phyloP scores from a whole-genome alignment of 2,888 invertebrate species.

The Crematogaster levior region DNA sequence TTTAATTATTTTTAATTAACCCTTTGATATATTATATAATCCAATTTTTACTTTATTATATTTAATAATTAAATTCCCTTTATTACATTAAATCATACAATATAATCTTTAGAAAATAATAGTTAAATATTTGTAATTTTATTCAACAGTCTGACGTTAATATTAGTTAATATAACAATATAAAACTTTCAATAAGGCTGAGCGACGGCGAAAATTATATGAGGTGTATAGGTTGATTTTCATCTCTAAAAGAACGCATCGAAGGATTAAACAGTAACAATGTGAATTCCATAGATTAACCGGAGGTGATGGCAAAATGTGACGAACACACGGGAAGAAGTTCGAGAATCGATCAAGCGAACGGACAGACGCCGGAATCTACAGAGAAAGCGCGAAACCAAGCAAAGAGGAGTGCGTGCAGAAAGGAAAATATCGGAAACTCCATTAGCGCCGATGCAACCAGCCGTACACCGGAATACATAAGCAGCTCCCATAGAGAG shows the following conservation, averaged over 20 bases:
- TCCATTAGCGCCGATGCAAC: conserved; percentile 78
- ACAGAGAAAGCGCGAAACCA: conserved; percentile 51
- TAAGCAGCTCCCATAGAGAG: conserved; percentile 77
- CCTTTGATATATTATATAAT: neutral
- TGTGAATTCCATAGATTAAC: conserved; percentile 26
- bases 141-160: neutral
- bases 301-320: conserved; percentile 10
- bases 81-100: too few species aligned
- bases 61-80: too few species aligned
- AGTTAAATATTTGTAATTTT: neutral
- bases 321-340: conserved; percentile 39
- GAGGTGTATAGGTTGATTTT: neutral
- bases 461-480: conserved; percentile 78
- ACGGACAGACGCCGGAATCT: conserved; percentile 46
- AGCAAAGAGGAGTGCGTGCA: conserved; percentile 44
- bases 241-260: neutral
- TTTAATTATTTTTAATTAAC: neutral
- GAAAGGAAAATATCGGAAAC: conserved; percentile 79
- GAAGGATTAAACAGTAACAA: conserved; percentile 44
- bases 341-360: conserved; percentile 69
- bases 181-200: neutral
- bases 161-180: neutral
- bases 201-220: neutral
- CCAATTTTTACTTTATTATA: neutral
- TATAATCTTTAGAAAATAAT: neutral